Evolutionary conservation across 2,888 invertebrate species (phyloP).

Genomic region (Allacma fusca): DNA sequence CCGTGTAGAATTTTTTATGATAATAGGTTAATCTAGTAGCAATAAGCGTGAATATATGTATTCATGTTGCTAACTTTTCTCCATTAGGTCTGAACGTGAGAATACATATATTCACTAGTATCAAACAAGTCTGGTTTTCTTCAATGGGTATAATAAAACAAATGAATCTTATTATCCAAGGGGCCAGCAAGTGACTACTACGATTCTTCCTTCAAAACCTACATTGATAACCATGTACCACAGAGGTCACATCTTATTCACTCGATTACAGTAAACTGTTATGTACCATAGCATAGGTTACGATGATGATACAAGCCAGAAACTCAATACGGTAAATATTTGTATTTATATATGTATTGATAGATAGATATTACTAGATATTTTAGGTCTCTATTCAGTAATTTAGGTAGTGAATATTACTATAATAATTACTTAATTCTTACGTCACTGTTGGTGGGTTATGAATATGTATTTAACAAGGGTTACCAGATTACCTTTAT

Average conservation of each 20-base stretch:
- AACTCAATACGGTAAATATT: slow-evolving; percentile 11
- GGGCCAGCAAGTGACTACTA: not conserved
- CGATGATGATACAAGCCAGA: slow-evolving; percentile 36
- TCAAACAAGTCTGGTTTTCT: not conserved
- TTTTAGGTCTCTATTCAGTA: slow-evolving; percentile 9
- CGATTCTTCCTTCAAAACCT: not conserved
- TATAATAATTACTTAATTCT: slow-evolving; percentile 17
- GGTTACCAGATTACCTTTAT: slow-evolving; percentile 40
- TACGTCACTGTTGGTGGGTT: slow-evolving; percentile 38
- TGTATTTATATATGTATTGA: not conserved
- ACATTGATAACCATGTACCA: slow-evolving; percentile 14
- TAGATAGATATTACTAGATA: slow-evolving; percentile 8
- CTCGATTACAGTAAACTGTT: slow-evolving; percentile 17
- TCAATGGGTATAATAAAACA: not conserved
- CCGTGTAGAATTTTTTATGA: not conserved
- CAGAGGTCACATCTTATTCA: not conserved
- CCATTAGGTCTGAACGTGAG: not conserved
- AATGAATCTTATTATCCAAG: not conserved
- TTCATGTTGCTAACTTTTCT: not conserved
- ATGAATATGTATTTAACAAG: slow-evolving; percentile 32
- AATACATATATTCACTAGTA: not conserved
- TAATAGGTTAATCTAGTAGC: not conserved
- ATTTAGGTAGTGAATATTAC: slow-evolving; percentile 32
- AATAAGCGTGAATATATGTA: not conserved
- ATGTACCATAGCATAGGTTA: not conserved